These are phyloP conservation scores for Limnodromus scolopaceus DNA, from an alignment of 2,797 vertebrate species.

Conservation along the genomic window DNA sequence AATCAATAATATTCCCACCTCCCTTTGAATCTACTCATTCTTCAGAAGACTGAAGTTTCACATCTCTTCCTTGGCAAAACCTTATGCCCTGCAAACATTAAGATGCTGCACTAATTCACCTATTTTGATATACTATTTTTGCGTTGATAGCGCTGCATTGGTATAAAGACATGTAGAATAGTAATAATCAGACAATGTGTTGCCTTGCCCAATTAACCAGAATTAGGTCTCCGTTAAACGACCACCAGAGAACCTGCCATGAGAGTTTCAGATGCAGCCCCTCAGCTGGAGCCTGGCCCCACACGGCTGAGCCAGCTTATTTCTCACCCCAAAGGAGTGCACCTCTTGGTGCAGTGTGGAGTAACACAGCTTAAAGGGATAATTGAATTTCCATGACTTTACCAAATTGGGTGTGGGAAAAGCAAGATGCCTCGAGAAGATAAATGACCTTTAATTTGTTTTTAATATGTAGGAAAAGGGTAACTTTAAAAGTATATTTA, in stretches of 20 bases:
- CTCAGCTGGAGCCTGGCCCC: neutral
- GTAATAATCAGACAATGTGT: neutral
- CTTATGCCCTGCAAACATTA: neutral
- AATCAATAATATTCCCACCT: neutral
- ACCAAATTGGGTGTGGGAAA: neutral
- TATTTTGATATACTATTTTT: neutral
- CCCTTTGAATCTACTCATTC: neutral
- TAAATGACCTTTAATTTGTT: neutral
- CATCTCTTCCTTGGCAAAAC: neutral
- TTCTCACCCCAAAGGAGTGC: neutral
- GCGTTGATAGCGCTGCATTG: fast-evolving
- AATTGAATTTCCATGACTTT: neutral
- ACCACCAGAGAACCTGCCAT: neutral
- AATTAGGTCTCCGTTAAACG: neutral
- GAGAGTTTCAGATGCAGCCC: neutral
- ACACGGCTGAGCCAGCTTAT: neutral
- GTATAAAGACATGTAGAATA: neutral
- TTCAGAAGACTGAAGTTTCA: neutral
- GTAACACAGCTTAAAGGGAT: neutral
- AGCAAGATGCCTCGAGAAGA: neutral
- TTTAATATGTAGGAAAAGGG: neutral
- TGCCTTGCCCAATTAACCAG: neutral
- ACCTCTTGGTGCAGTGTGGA: neutral
- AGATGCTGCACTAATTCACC: neutral
- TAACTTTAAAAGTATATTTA: neutral